Conservation (phyloP, 2,888 invertebrate species). For the Pterobdella sp. region DNA sequence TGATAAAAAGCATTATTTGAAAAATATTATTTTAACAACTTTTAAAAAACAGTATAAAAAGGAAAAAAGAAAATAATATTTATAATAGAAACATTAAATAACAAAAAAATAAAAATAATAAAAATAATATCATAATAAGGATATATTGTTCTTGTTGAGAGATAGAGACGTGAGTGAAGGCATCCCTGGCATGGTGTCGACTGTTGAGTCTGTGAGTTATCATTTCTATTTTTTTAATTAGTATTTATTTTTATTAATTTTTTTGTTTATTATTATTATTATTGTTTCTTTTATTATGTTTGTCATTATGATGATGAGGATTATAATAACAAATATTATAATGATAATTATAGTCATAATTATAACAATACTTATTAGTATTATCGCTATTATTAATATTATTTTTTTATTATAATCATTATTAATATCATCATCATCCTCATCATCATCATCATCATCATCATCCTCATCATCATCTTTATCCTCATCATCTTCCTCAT, state of each 20-base stretch:
- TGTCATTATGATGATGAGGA: neutral
- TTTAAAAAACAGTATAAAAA: no score
- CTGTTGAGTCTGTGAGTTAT: neutral
- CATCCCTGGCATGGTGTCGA: neutral
- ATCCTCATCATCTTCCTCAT: no score
- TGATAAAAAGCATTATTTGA: no score
- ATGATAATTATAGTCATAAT: neutral
- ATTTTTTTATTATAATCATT: neutral
- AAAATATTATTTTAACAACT: no score
- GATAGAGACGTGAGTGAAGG: neutral
- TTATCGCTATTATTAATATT: neutral
- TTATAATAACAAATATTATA: neutral
- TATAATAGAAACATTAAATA: no score
- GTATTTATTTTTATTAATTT: neutral
- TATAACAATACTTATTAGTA: neutral
- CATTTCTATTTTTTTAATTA: neutral
- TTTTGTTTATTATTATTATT: neutral
- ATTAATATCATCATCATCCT: no score
- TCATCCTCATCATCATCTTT: no score
- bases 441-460: no score
- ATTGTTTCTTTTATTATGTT: neutral
- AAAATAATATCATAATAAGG: no score
- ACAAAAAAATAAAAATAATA: no score
- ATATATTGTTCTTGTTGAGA: conserved; percentile 4
- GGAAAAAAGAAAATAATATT: no score